Evolutionary conservation across 1,140 invertebrate genomes (phyloP), one percentile per base, ranked within the genome.

Genomic region (Bombus confusus): DNA sequence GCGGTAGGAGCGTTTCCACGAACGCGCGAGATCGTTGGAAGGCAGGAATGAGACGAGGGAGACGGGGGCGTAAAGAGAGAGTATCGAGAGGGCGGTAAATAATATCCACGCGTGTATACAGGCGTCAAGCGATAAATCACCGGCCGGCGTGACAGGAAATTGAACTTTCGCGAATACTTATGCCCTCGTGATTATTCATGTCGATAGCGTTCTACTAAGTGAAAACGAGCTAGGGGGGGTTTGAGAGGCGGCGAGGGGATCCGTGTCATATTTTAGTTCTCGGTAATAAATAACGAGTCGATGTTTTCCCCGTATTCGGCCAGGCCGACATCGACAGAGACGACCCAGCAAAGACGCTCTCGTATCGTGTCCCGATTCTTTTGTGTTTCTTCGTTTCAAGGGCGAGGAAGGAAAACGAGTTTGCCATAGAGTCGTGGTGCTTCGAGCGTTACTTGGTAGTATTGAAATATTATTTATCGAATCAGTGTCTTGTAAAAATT

Each of bases 161-260:
- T 91, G 90, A 91, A 91, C 90, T 90, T 90, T 90, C 82, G 87
- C 68, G 90, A 90, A 88, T 90, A 90, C 90, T 91, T 90, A 88
- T 91, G 79, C 90, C 82, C 79, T 76, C 82, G 89, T 87, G 90
- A 88, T 91, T 91, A 91, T 91, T 91, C 87, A 88, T 87, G 87
- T 84, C 85, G 87, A 88, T 90, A 78, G 82, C 68, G 72, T 85
- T 80, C 57, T 85, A 72, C 83, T 66, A 85, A 85, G 83, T 85
- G 78, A 81, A 87, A 87, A 82, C 41, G 41, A 34, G 66, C 12
- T 9, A 5, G 9, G 15, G 34, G 39, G 41, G 12, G 25, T 28
- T 28, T 22, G 15, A 34, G 34, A 18, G 39, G 5, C 34, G 31
- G n/a, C 52, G 73, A 71, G 66, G 78, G 85, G 66, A 66, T 43